Base-by-base conservation (phyloP, 1,140 invertebrate genomes). In the Eciton burchellii region DNA sequence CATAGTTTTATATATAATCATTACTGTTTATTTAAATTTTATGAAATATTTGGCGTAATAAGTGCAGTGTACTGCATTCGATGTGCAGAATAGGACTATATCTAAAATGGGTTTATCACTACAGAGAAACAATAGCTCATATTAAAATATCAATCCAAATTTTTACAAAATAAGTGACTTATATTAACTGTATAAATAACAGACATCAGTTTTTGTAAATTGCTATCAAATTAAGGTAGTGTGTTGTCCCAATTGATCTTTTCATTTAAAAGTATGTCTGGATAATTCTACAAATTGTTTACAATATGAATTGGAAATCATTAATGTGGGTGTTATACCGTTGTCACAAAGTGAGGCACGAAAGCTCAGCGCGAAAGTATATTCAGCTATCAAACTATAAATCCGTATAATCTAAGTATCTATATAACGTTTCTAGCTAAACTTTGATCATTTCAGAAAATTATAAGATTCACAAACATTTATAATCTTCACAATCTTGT, bases 91-190 rank as follows among this genome's bases (percentile, higher is more conserved):
- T 60, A 86, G 70, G 74, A 81, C 74, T 81, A 84, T 54, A 70
- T 79, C 29, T 73, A 24, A 41, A 81, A 81, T 62, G 57, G 63
- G 21, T 59, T 19, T 65, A 81, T 47, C n/a, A 47, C 9, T 79
- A 79, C 45, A 66, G 47, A 65, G 57, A 59, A 81, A 35, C 65
- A 45, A 54, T 79, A 83, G 70, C 56, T 14, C 24, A 81, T 74
- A 29, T 84, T 76, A 86, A 86, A 87, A 87, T 68, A 76, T 26
- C 29, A 86, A 56, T 71, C 70, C 60, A 56, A 49, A 74, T 83
- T 77, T 77, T 49, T 83, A 81, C n/a, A 16, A 81, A 72, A 49
- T 73, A 72, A 73, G 14, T 60, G 11, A 1, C 24, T 66, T 68
- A 57, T 21, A 68, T 77, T 68, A 68, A 77, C 12, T 57, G 59